These are phyloP conservation scores for Leptothorax acervorum DNA, from an alignment of 2,888 invertebrate species.

Conservation along the genomic window DNA sequence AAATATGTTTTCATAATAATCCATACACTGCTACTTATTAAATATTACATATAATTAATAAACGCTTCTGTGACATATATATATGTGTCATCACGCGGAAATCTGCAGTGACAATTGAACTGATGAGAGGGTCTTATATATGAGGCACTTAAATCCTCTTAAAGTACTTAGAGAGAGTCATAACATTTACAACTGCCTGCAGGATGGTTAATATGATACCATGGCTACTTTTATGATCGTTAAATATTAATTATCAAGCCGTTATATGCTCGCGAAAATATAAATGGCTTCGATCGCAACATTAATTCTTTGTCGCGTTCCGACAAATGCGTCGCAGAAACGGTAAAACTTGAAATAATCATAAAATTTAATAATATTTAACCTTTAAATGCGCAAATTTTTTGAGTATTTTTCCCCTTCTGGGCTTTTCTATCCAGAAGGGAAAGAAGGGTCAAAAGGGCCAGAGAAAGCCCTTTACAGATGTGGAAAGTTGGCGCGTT, in stretches of 20 bases:
- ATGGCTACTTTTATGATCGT: slow-evolving; percentile 21
- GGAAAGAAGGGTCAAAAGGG: too few relatives aligned
- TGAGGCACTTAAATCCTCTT: not conserved
- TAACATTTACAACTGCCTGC: slow-evolving; percentile 20
- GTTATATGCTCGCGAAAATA: not conserved
- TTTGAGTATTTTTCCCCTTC: too few relatives aligned
- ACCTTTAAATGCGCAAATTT: too few relatives aligned
- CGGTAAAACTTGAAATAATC: not conserved
- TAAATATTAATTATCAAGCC: slow-evolving; percentile 18
- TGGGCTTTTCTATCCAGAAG: too few relatives aligned
- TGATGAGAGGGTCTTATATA: not conserved
- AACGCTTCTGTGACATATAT: not conserved
- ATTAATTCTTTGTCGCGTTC: not conserved
- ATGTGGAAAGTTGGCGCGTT: too few relatives aligned
- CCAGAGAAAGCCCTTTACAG: too few relatives aligned
- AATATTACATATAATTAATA: slow-evolving; percentile 9
- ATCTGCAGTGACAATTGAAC: not conserved
- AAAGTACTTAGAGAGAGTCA: slow-evolving; percentile 14
- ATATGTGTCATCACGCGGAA: not conserved
- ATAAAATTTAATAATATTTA: not conserved
- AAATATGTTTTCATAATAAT: not conserved
- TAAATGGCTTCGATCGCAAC: not conserved
- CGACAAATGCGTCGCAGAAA: not conserved
- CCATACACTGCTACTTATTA: not conserved
- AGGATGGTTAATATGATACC: not conserved